Conservation (phyloP, 2,888 invertebrate genomes). For the Nomada ruficornis region DNA sequence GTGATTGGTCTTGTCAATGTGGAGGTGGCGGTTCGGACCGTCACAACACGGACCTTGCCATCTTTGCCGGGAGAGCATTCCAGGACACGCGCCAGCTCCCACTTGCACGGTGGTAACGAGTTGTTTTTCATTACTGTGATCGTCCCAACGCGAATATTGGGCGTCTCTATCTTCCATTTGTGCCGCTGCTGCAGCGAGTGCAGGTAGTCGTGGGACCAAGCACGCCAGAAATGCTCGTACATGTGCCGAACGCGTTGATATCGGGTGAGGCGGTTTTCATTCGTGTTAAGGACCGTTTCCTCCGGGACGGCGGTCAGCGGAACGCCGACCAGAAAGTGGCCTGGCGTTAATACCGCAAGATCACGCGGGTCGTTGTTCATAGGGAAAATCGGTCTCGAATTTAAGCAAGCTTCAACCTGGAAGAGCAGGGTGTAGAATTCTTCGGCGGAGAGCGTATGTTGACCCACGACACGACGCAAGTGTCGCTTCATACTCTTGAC, state of each 20-base stretch:
- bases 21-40: constrained; percentile 59
- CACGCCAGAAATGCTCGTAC: not conserved
- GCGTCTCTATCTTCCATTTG: constrained; percentile 45
- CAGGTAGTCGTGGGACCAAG: too few relatives aligned
- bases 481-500: too few relatives aligned
- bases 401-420: too few relatives aligned
- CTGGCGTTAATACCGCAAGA: too few relatives aligned
- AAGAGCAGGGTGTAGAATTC: too few relatives aligned
- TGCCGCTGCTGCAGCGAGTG: not conserved
- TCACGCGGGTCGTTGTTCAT: too few relatives aligned
- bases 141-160: constrained; percentile 34
- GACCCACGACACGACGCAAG: too few relatives aligned
- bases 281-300: constrained; percentile 30
- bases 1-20: constrained; percentile 56
- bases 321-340: too few relatives aligned
- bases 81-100: constrained; percentile 64
- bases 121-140: constrained; percentile 60
- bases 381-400: too few relatives aligned
- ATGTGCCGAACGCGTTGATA: constrained; percentile 36
- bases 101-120: constrained; percentile 53
- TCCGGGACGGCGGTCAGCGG: too few relatives aligned
- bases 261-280: constrained; percentile 55
- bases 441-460: too few relatives aligned
- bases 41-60: constrained; percentile 61
- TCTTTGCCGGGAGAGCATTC: constrained; percentile 67